Evolutionary conservation across 2,113 vertebrate species (phyloP), one percentile per base, ranked within the genome.

Genomic region (Engraulis encrasicolus): DNA sequence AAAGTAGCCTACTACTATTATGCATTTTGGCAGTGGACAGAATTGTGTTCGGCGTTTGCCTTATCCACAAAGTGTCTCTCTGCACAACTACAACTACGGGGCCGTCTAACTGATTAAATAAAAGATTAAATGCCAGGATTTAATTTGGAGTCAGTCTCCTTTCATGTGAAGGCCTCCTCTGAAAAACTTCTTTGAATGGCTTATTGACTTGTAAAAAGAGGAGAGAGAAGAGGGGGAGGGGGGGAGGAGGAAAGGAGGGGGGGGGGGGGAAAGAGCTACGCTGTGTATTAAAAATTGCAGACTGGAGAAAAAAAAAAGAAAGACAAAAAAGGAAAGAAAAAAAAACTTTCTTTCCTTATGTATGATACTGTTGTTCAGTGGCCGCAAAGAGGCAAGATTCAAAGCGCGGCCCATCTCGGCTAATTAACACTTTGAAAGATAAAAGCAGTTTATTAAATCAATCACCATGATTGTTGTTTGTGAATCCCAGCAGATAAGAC

Each of bases 361-460:
- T 93, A 83, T 92, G 85, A 92, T 90, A 88, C 92, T 92, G 90
- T 91, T 84, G 89, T 92, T 89, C 91, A 90, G 91, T 87, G 87
- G 86, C 89, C n/a, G 83, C 87, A 88, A 91, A 92, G 91, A 84
- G 88, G 85, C 89, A 71, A 45, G 87, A 92, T 85, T 92, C 91
- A 94, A 94, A 94, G 96, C 94, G 91, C 92, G 93, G 96, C 97
- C 96, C 96, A 94, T 97, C 97, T 96, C 96, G 96, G 96, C 96
- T 98, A 99, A 99, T 99, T 98, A 99, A 96, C 97, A 96, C 97
- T 99, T 98, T 97, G 96, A 97, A 96, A 98, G 98, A 99, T 99
- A 98, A 98, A 98, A 97, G 96, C 95, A 95, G 95, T 95, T 97
- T 97, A 98, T 99, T 98, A 96, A 98, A 98, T 99, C 97, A 98